Base-by-base conservation (phyloP, 1,140 invertebrate species). In the Orius laevigatus region DNA sequence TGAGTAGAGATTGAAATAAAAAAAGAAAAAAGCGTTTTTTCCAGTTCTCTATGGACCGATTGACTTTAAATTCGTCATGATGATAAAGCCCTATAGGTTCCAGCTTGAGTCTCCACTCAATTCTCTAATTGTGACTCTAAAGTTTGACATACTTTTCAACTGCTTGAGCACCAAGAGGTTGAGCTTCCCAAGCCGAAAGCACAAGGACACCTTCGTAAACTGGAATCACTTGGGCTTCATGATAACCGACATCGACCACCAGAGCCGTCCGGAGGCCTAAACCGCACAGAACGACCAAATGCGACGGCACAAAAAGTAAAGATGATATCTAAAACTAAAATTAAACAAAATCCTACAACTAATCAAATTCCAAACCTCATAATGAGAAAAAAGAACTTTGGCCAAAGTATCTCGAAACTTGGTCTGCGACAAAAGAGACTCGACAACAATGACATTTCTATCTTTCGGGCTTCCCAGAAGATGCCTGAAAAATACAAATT, bases 381-480 rank as follows among this genome's bases (percentile, higher is more conserved):
- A 96, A 63, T 96, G 89, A 38, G 73, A 70, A 60, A 92, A 97
- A 8, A 97, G 68, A 11, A 95, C 89, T 67, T 84, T 86, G 0
- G 89, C 90, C 2, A 98, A 63, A 1, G 80, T 85, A 55, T 94
- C 80, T 56, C 87, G 69, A 55, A 91, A 84, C 36, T 76, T 61
- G 2, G 84, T 83, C 1, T 85, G 78, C 33, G 78, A 79, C 15
- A 95, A 69, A 3, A 94, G 66, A 31, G 88, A 93, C 66, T 97
- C 92, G 25, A 95, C 76, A 41, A 97, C 71, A 0, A 96, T 79
- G 45, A 97, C 76, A 60, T 81, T 79, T 11, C 88, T 70, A 57
- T 96, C 91, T 65, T 95, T 95, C 0, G 92, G 89, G 63, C 84
- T 96, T 18, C 93, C 78, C 18, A 93, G 66, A 5, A 90, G 70